A percentile compares a stretch with the other conserved stretches of the same genome.
Conservation (phyloP, 2,888 invertebrate genomes). For the Odontomyia ornata region DNA sequence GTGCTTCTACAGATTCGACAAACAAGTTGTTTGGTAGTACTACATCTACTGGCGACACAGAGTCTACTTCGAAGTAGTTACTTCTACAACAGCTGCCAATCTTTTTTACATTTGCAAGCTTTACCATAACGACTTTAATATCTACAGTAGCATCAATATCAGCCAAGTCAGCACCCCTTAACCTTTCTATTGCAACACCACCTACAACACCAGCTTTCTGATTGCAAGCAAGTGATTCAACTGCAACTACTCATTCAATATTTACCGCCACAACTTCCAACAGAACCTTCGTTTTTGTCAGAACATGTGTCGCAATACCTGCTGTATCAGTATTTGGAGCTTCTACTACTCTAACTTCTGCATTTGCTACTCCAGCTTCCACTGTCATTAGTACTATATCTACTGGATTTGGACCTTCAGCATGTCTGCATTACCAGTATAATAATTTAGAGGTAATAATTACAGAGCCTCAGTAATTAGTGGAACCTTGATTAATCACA, state of each 20-base stretch:
- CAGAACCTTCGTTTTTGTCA: background rate
- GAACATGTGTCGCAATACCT: background rate
- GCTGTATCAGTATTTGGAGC: slow-evolving; percentile 7
- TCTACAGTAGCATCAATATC: background rate
- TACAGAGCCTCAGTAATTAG: too few species aligned
- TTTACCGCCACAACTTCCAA: background rate
- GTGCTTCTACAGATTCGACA: slow-evolving; percentile 50
- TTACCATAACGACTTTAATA: slow-evolving; percentile 17
- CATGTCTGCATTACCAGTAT: too few species aligned
- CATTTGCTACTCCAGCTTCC: slow-evolving; percentile 31
- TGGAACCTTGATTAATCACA: too few species aligned
- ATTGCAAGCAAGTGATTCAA: background rate
- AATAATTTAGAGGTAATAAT: too few species aligned
- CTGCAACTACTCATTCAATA: background rate
- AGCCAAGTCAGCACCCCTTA: background rate
- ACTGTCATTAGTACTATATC: slow-evolving; percentile 48
- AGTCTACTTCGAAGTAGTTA: slow-evolving; percentile 35
- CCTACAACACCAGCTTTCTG: slow-evolving; percentile 26
- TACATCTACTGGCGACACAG: background rate
- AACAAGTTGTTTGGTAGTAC: slow-evolving; percentile 54
- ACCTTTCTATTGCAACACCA: background rate
- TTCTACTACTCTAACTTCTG: slow-evolving; percentile 7
- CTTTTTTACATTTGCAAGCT: background rate
- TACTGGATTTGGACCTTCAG: background rate
- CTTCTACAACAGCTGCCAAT: background rate